A percentile compares a stretch with the other conserved stretches of the same genome.
Conservation (phyloP, 2,113 vertebrate species). For the Physeter macrocephalus region DNA sequence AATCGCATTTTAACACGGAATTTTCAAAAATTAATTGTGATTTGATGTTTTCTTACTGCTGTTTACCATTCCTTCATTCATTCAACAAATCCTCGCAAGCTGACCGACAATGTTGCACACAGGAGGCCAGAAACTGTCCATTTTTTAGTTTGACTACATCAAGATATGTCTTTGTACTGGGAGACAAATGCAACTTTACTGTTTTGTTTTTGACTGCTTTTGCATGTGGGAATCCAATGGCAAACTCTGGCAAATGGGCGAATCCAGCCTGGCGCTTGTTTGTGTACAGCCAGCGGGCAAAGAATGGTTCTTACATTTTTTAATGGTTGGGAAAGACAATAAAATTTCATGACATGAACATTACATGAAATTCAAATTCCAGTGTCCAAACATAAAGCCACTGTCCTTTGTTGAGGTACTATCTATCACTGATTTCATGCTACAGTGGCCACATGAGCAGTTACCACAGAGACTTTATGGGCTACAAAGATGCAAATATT, state of each 20-base stretch:
- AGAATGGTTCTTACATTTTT: neutral
- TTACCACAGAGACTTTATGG: neutral
- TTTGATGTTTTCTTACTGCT: neutral
- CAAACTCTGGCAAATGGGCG: neutral
- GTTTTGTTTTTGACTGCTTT: neutral
- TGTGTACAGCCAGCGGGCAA: neutral
- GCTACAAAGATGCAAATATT: neutral
- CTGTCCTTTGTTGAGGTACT: rapidly evolving
- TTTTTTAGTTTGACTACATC: neutral
- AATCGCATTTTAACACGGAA: neutral
- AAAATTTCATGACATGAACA: neutral
- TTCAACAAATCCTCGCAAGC: neutral
- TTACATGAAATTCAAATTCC: neutral
- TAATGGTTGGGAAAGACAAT: neutral
- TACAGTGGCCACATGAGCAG: rapidly evolving
- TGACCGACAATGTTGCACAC: neutral
- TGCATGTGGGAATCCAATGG: rapidly evolving
- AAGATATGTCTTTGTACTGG: neutral
- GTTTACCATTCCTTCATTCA: neutral
- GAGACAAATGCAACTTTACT: neutral
- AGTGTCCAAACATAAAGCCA: neutral
- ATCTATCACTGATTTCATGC: rapidly evolving
- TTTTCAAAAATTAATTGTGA: neutral
- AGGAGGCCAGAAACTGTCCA: neutral
- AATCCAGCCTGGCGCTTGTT: neutral